Evolutionary conservation across 2,888 invertebrate species (phyloP).

Genomic region (Agrochola litura): DNA sequence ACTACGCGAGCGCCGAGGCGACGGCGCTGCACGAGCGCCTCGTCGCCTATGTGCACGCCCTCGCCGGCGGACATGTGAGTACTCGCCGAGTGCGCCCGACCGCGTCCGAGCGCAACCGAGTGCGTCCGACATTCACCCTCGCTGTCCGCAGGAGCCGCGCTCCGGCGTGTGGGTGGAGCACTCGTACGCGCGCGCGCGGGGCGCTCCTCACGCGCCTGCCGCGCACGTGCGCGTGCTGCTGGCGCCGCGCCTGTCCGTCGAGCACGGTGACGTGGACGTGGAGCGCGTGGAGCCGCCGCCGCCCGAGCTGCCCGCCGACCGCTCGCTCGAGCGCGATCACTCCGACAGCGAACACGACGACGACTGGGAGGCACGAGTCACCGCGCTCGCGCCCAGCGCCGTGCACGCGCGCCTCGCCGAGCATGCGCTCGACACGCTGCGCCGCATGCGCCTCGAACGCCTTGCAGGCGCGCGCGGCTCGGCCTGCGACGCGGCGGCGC

Average conservation of each 20-base stretch:
- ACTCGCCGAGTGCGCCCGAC: conserved; percentile 60
- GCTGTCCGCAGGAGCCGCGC: conserved; percentile 64
- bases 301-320: conserved; percentile 53
- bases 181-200: conserved; percentile 81
- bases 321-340: conserved; percentile 46
- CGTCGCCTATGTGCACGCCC: conserved; percentile 79
- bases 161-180: conserved; percentile 84
- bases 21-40: conserved; percentile 79
- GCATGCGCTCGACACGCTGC: conserved; percentile 69
- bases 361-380: conserved; percentile 76
- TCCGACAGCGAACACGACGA: conserved; percentile 57
- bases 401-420: conserved; percentile 74
- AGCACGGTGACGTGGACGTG: conserved; percentile 58
- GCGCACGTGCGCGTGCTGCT: conserved; percentile 72
- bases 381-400: conserved; percentile 72
- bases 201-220: conserved; percentile 64
- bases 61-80: conserved; percentile 74
- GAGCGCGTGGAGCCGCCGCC: conserved; percentile 50
- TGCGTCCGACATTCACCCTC: not conserved
- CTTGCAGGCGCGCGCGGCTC: conserved; percentile 61
- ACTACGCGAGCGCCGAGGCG: conserved; percentile 48
- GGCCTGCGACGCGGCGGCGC: conserved; percentile 62
- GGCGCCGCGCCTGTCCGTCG: conserved; percentile 60
- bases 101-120: not conserved
- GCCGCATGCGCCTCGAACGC: conserved; percentile 73